A percentile compares a stretch with the other conserved stretches of the same genome.
Evolutionary conservation across 2,888 invertebrate genomes (phyloP).

Genomic region (Anticlea derivata): DNA sequence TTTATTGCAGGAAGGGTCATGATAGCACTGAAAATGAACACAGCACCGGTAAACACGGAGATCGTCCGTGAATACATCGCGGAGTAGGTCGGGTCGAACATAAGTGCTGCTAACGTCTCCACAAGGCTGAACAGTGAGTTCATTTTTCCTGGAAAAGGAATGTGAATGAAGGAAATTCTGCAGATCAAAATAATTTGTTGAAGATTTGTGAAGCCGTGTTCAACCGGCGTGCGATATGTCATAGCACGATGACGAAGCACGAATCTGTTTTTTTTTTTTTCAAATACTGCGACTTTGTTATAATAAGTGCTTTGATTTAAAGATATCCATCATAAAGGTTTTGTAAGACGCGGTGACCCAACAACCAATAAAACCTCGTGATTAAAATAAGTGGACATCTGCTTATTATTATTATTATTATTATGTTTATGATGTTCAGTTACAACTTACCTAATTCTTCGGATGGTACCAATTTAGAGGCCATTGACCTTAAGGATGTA

Average conservation of each 20-base stretch:
- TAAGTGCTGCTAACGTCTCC: conserved; percentile 68
- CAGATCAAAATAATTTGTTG: background rate
- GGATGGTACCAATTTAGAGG: conserved; percentile 70
- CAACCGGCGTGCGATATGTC: too few relatives aligned
- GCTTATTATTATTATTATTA: too few relatives aligned
- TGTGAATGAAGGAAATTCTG: background rate
- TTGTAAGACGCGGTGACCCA: too few relatives aligned
- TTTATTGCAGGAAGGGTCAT: conserved; percentile 65
- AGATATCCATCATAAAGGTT: too few relatives aligned
- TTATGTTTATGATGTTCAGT: background rate
- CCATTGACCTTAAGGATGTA: conserved; percentile 73
- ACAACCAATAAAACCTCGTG: too few relatives aligned
- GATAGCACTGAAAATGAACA: conserved; percentile 66
- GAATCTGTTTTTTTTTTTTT: too few relatives aligned
- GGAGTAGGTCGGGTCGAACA: conserved; percentile 73
- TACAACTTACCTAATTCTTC: conserved; percentile 71
- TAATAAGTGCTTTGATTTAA: too few relatives aligned
- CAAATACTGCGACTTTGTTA: too few relatives aligned
- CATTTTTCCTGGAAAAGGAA: conserved; percentile 64
- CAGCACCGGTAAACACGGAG: conserved; percentile 58
- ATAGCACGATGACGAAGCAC: too few relatives aligned
- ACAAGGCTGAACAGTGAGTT: conserved; percentile 75
- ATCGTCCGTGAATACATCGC: conserved; percentile 62
- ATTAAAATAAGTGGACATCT: too few relatives aligned
- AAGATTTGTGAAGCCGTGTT: too few relatives aligned